Evolutionary conservation across 2,797 vertebrate species (phyloP), one percentile per base, ranked within the genome.

Genomic region (Dromococcyx pavoninus): DNA sequence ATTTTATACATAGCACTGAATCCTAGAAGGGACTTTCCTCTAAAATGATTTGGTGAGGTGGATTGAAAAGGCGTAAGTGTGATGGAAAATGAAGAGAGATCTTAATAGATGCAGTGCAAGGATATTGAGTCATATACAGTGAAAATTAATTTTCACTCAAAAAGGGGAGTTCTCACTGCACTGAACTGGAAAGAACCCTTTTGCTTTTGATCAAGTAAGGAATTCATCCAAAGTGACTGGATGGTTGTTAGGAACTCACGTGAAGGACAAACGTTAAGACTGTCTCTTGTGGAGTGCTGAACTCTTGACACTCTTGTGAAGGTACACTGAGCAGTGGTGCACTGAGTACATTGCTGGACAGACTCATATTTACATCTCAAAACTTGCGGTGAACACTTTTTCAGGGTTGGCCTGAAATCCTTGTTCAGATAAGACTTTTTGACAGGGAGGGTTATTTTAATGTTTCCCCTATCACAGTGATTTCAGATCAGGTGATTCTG

Each of bases 1-100:
- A n/a, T 91, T 94, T 96, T 74, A 84, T 82, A 83, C 32, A 75
- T 60, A 92, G 72, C 44, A 74, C 48, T 88, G 28, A 41, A 64
- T 64, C 35, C 44, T 80, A 62, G 78, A 90, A 85, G 80, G 67
- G 95, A 78, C 65, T 75, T 88, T 35, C 11, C 10, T 69, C 82
- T 91, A 43, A 90, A 97, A 95, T 78, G 56, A 85, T 87, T 93
- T 58, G 11, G 24, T 81, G 89, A 91, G 71, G 24, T 71, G 82
- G 41, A 85, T 88, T 86, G 74, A 85, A 77, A 90, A 84, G 61
- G 62, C 94, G 46, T 53, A 81, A 94, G 62, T 73, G 50, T 91
- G 44, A 81, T 43, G 33, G 62, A 48, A 92, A 79, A 70, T 60
- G 69, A 79, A n/a, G n/a, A n/a, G n/a, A 82, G 39, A 61, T 51